Evolutionary conservation across 2,888 invertebrate genomes (phyloP).

Genomic region (Gymnoscelis rufifasciata): DNA sequence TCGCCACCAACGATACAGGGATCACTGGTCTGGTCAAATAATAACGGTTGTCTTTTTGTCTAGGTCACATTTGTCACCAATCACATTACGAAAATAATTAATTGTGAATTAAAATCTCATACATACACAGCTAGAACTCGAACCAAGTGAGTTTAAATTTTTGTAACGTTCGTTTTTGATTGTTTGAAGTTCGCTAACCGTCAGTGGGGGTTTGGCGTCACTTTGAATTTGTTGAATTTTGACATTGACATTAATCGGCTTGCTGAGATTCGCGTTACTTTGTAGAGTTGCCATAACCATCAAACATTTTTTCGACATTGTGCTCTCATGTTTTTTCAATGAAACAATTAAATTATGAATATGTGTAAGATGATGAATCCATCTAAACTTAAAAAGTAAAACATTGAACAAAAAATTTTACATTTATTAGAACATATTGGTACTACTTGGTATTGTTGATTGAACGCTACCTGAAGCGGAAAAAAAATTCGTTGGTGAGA

Average conservation of each 20-base stretch:
- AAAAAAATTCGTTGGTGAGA: too few species aligned
- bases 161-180: slow-evolving; percentile 2
- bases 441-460: too few species aligned
- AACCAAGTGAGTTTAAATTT: slow-evolving; percentile 34
- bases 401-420: too few species aligned
- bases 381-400: too few species aligned
- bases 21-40: slow-evolving; percentile 26
- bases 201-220: slow-evolving; percentile 22
- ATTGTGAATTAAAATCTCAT: not conserved
- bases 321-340: too few species aligned
- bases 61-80: slow-evolving; percentile 22
- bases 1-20: slow-evolving; percentile 5
- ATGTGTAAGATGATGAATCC: too few species aligned
- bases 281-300: too few species aligned
- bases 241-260: not conserved
- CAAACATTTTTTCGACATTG: too few species aligned
- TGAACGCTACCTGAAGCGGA: too few species aligned
- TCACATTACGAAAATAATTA: slow-evolving; percentile 3
- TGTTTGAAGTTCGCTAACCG: slow-evolving; percentile 34
- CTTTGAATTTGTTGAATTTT: not conserved
- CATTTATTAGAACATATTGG: too few species aligned
- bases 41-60: slow-evolving; percentile 32
- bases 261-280: too few species aligned
- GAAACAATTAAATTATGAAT: too few species aligned
- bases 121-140: not conserved